Conservation (phyloP, 2,797 vertebrate genomes). For the Taeniopygia guttata region DNA sequence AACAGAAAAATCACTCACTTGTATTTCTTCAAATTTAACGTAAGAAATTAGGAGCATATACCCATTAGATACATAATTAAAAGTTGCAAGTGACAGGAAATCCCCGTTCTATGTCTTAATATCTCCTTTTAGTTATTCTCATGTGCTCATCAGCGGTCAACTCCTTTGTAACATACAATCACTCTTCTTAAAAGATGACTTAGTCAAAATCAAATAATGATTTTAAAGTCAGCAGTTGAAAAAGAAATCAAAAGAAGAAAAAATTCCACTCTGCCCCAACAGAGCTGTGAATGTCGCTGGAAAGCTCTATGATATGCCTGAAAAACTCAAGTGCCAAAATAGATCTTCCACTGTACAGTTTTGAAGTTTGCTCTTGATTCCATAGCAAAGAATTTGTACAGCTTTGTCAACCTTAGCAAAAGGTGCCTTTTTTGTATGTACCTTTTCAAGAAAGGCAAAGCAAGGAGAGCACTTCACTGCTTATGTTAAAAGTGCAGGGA, state of each 20-base stretch:
- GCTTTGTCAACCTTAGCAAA: constrained; percentile 9
- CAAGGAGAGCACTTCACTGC: not conserved
- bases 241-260: not conserved
- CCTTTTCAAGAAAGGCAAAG: constrained; percentile 23
- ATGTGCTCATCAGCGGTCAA: not conserved
- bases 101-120: not conserved
- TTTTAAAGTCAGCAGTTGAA: not conserved
- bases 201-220: not conserved
- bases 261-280: not conserved
- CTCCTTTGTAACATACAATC: not conserved
- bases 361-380: constrained; percentile 10
- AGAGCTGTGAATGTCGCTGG: not conserved
- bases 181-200: not conserved
- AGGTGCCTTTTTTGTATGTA: not conserved
- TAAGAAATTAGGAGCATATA: not conserved
- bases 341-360: not conserved
- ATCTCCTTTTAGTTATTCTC: not conserved
- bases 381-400: constrained; percentile 18
- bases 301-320: not conserved
- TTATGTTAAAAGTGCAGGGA: not conserved
- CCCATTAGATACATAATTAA: not conserved
- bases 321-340: not conserved
- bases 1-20: not conserved
- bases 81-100: not conserved
- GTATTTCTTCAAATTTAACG: not conserved